These are phyloP conservation scores for Congeria kusceri DNA, from an alignment of 2,888 invertebrate species.

Conservation along the genomic window DNA sequence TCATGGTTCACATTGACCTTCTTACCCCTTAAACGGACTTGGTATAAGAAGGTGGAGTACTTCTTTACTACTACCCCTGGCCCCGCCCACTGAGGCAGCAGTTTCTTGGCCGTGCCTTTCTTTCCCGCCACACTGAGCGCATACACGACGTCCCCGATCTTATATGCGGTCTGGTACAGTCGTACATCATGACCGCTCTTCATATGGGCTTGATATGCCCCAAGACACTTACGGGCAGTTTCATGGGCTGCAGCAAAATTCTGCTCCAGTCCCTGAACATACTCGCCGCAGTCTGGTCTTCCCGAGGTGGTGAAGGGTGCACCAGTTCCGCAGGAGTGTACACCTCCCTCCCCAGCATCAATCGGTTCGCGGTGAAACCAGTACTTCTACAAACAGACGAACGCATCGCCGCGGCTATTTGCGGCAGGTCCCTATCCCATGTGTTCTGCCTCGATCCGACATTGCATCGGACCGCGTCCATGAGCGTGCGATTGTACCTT, in stretches of 20 bases:
- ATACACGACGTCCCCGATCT: background rate
- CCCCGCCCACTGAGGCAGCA: background rate
- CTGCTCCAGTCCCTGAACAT: background rate
- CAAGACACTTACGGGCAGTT: background rate
- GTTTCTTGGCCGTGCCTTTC: background rate
- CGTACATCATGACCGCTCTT: background rate
- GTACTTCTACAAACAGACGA: background rate
- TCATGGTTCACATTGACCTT: background rate
- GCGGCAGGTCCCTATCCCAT: slow-evolving; percentile 14
- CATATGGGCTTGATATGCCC: background rate
- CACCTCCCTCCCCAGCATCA: slow-evolving; percentile 1
- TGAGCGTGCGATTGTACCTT: slow-evolving; percentile 2
- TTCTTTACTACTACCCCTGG: background rate
- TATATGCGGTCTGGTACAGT: background rate
- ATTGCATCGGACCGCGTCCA: slow-evolving; percentile 1
- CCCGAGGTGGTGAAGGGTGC: background rate
- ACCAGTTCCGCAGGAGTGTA: background rate
- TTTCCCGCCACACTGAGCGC: background rate
- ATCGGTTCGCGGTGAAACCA: background rate
- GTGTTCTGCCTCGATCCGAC: slow-evolving; percentile 1
- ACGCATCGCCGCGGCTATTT: background rate
- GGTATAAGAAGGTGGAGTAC: background rate
- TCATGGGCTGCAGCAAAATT: background rate
- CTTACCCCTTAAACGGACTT: background rate
- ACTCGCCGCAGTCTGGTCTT: background rate